Evolutionary conservation across 1,140 invertebrate genomes (phyloP).

Genomic region (Dreissena rostriformis): DNA sequence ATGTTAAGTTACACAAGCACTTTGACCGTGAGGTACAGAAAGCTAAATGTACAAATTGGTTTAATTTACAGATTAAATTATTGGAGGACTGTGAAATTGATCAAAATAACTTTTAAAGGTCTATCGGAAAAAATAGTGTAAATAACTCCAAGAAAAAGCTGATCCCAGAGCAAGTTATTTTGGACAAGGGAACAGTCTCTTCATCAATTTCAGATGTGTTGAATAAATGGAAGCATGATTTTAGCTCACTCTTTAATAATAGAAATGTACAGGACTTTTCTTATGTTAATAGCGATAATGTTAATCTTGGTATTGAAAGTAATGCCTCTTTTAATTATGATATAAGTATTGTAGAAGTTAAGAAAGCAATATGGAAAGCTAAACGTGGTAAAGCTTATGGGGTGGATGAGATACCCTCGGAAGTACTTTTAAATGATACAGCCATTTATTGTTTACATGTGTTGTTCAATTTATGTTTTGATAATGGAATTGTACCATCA

Average conservation of each 20-base stretch:
- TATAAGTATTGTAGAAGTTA: slow-evolving; percentile 1
- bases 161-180: slow-evolving; percentile 20
- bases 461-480: slow-evolving; percentile 30
- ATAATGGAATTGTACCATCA: slow-evolving; percentile 19
- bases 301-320: not conserved
- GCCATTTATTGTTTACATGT: slow-evolving; percentile 6
- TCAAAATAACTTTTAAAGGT: slow-evolving; percentile 1
- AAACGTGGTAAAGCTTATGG: slow-evolving; percentile 1
- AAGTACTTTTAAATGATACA: slow-evolving; percentile 28
- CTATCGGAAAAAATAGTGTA: slow-evolving; percentile 31
- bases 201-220: slow-evolving; percentile 9
- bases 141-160: not conserved
- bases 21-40: slow-evolving; percentile 42
- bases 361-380: slow-evolving; percentile 15
- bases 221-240: slow-evolving; percentile 10
- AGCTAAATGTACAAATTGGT: slow-evolving; percentile 29
- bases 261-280: not conserved
- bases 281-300: not conserved
- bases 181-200: slow-evolving; percentile 11
- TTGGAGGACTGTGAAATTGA: slow-evolving; percentile 32
- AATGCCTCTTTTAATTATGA: not conserved
- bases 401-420: not conserved
- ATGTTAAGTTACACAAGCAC: slow-evolving; percentile 10
- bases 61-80: not conserved
- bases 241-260: slow-evolving; percentile 30